These are phyloP conservation scores for Caenorhabditis auriculariae DNA, from an alignment of 2,888 invertebrate species.

Conservation along the genomic window DNA sequence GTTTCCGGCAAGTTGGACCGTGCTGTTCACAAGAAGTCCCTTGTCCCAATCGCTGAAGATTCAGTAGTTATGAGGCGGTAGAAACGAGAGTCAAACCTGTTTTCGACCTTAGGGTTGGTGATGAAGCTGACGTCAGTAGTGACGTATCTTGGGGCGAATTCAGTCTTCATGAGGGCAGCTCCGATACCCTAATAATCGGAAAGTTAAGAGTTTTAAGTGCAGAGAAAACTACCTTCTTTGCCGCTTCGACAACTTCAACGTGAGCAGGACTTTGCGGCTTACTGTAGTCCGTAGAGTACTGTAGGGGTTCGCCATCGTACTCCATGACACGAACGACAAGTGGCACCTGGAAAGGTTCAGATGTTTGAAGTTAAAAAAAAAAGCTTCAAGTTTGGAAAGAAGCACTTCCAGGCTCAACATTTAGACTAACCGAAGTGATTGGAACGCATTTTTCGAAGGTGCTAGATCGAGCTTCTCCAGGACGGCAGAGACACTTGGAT, in stretches of 20 bases:
- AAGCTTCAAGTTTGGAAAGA: no score
- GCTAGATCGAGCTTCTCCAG: conserved; percentile 38
- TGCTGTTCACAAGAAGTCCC: conserved; percentile 54
- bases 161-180: conserved; percentile 45
- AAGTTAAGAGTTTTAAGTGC: background rate
- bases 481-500: conserved; percentile 50
- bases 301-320: conserved; percentile 40
- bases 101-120: conserved; percentile 55
- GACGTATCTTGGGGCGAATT: conserved; percentile 42
- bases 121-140: conserved; percentile 52
- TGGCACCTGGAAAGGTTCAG: conserved; percentile 26
- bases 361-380: background rate
- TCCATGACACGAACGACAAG: conserved; percentile 49
- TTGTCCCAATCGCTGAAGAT: conserved; percentile 52
- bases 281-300: conserved; percentile 54
- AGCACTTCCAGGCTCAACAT: no score
- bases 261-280: conserved; percentile 49
- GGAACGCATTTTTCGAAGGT: conserved; percentile 44
- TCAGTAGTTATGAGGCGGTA: no score
- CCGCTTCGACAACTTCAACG: conserved; percentile 44
- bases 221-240: conserved; percentile 18
- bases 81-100: conserved; percentile 21
- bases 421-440: conserved; percentile 27
- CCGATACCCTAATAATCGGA: conserved; percentile 37
- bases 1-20: conserved; percentile 37